phyloP scores from a whole-genome alignment of 1,140 invertebrate species.

The Pomacea maculata region DNA sequence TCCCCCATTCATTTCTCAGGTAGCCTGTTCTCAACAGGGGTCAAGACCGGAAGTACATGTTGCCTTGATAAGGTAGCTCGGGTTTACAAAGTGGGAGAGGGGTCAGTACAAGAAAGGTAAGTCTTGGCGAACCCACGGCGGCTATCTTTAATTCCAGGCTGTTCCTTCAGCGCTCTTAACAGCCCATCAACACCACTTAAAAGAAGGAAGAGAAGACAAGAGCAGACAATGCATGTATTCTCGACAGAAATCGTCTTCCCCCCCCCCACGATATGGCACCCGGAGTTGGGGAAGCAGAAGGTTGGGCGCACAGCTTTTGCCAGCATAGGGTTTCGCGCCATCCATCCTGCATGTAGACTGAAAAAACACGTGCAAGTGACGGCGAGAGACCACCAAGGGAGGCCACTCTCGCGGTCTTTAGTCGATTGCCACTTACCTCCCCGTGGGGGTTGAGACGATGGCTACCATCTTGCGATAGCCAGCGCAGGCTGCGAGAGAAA shows the following conservation, averaged over 20 bases:
- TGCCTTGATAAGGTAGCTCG: too few species aligned
- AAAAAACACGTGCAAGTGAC: conserved; percentile 21
- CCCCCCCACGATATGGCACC: not conserved
- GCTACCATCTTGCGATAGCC: conserved; percentile 17
- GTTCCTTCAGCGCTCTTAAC: too few species aligned
- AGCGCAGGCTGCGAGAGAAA: not conserved
- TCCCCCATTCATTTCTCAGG: too few species aligned
- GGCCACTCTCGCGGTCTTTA: conserved; percentile 24
- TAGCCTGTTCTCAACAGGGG: too few species aligned
- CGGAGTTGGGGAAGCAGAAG: conserved; percentile 1
- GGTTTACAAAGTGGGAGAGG: too few species aligned
- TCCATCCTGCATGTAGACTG: conserved; percentile 12
- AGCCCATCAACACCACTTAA: conserved; percentile 11
- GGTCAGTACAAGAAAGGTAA: too few species aligned
- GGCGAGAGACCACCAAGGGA: conserved; percentile 21
- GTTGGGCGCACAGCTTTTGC: conserved; percentile 2
- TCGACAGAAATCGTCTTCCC: too few species aligned
- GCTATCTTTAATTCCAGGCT: too few species aligned
- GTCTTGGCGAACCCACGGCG: too few species aligned
- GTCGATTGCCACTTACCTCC: conserved; percentile 23
- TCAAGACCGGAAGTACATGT: too few species aligned
- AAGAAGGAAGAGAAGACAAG: not conserved
- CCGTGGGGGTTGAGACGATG: conserved; percentile 3
- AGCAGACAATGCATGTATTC: not conserved
- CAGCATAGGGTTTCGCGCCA: conserved; percentile 18